Conservation (phyloP, 92 coral and sea anemone genomes). For the Meandrina meandrites region DNA sequence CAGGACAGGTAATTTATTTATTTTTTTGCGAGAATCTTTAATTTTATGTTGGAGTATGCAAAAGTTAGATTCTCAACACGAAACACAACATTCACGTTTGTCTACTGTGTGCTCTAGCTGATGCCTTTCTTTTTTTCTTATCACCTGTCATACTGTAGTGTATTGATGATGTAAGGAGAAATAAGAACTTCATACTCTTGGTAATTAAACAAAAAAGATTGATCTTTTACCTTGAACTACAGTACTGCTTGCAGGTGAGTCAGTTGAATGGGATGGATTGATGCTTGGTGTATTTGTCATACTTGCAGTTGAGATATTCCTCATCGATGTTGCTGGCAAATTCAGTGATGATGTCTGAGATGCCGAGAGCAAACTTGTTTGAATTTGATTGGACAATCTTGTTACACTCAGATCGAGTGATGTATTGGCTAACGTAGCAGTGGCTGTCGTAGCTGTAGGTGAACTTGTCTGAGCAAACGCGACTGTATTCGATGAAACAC, state of each 20-base stretch:
- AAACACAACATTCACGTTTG: too few relatives aligned
- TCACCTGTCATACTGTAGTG: too few relatives aligned
- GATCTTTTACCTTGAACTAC: constrained; percentile 36
- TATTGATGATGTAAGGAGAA: too few relatives aligned
- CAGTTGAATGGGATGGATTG: background rate
- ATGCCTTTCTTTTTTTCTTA: too few relatives aligned
- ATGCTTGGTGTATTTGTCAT: background rate
- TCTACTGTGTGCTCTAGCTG: too few relatives aligned
- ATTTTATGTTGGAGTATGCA: too few relatives aligned
- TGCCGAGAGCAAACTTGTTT: background rate
- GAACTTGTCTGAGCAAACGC: background rate
- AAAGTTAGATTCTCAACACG: too few relatives aligned
- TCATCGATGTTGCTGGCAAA: background rate
- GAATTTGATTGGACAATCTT: too few relatives aligned
- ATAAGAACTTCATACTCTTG: too few relatives aligned
- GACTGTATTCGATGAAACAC: background rate
- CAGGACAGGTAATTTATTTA: too few relatives aligned
- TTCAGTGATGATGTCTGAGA: background rate
- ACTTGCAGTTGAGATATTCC: background rate
- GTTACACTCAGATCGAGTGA: background rate
- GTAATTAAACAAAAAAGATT: too few relatives aligned
- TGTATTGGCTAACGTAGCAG: background rate
- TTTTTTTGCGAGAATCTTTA: too few relatives aligned
- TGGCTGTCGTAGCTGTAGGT: background rate
- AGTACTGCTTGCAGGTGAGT: background rate